These are phyloP conservation scores for Clarias pachynema DNA, from an alignment of 2,797 vertebrate genomes.

Conservation along the genomic window DNA sequence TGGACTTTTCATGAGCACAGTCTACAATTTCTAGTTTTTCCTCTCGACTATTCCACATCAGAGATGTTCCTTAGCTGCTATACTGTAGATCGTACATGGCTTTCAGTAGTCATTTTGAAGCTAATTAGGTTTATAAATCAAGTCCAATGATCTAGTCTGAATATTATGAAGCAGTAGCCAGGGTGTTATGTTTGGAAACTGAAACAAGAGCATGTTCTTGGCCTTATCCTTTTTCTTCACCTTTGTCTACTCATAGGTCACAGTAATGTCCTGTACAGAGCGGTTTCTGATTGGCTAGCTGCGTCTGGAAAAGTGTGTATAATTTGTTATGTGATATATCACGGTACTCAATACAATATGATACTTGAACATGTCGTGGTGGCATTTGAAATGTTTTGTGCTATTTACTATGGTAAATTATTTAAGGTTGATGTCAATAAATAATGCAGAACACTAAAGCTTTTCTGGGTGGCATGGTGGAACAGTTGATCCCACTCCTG, in stretches of 20 bases:
- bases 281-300: background rate
- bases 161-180: background rate
- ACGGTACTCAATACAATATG: background rate
- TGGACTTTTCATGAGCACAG: no score
- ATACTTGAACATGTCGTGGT: background rate
- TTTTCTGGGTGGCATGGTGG: background rate
- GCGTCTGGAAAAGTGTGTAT: background rate
- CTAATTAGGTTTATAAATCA: background rate
- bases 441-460: background rate
- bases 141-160: background rate
- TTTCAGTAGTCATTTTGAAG: background rate
- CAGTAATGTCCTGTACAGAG: background rate
- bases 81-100: background rate
- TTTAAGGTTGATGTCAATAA: background rate
- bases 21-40: background rate
- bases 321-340: background rate
- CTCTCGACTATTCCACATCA: background rate
- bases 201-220: constrained; percentile 29
- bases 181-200: background rate
- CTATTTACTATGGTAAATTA: background rate
- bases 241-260: background rate
- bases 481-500: background rate
- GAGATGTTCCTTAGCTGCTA: background rate
- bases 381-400: background rate
- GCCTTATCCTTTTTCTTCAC: constrained; percentile 10